Conservation (phyloP, 2,797 vertebrate species). For the Sandelia bainsii region DNA sequence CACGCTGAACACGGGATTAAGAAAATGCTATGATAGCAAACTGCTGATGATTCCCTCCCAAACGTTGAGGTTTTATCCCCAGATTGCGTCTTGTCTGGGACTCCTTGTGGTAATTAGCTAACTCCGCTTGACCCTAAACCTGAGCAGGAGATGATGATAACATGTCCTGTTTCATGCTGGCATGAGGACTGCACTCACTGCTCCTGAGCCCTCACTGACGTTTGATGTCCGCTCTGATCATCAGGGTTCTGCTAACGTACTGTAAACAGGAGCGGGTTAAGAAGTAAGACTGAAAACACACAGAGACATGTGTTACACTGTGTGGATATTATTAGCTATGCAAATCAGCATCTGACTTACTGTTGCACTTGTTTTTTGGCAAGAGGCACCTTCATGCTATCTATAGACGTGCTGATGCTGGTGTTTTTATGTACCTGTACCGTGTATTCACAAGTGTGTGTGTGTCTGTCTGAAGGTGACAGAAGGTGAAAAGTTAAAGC, state of each 20-base stretch:
- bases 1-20: conserved; percentile 52
- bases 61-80: conserved; percentile 33
- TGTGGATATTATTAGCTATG: conserved; percentile 6
- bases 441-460: neutral
- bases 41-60: conserved; percentile 36
- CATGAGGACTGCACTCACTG: no score
- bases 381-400: no score
- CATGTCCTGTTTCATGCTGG: no score
- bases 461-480: conserved; percentile 9
- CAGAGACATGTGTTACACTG: no score
- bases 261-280: no score
- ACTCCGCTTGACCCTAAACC: conserved; percentile 23
- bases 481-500: conserved; percentile 41
- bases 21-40: conserved; percentile 49
- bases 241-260: no score
- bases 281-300: no score
- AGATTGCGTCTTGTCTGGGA: conserved; percentile 40
- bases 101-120: conserved; percentile 43
- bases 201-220: no score
- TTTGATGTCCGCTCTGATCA: no score
- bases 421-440: neutral
- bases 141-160: conserved; percentile 29
- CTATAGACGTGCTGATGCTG: neutral
- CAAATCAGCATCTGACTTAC: conserved; percentile 8
- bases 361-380: neutral